Evolutionary conservation across 2,888 invertebrate species (phyloP).

Genomic region (Steinernema scapterisci): DNA sequence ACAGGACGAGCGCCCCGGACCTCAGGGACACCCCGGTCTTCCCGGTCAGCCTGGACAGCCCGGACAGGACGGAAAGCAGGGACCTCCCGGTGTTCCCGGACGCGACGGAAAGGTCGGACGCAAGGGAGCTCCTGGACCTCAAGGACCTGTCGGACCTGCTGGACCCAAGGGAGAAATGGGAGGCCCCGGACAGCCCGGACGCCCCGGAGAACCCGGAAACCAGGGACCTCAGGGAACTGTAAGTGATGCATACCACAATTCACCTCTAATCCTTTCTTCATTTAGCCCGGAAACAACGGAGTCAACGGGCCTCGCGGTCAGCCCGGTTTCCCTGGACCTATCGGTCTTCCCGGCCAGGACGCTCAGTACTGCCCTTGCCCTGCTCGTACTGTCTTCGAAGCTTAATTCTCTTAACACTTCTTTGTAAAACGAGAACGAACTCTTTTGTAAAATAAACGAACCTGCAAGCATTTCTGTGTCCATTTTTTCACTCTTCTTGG

Average conservation of each 20-base stretch:
- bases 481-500: neutral
- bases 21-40: slow-evolving; percentile 49
- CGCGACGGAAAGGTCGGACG: slow-evolving; percentile 49
- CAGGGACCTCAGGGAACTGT: slow-evolving; percentile 47
- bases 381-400: slow-evolving; percentile 24
- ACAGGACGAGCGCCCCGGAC: slow-evolving; percentile 59
- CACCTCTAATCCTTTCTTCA: neutral
- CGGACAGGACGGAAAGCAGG: slow-evolving; percentile 41
- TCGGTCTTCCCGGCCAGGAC: slow-evolving; percentile 66
- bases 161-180: slow-evolving; percentile 64
- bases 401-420: slow-evolving; percentile 17
- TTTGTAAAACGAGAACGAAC: slow-evolving; percentile 15
- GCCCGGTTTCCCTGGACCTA: slow-evolving; percentile 71
- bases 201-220: slow-evolving; percentile 68
- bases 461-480: neutral
- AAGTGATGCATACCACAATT: neutral
- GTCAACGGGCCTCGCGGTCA: slow-evolving; percentile 65
- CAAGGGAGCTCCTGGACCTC: slow-evolving; percentile 49
- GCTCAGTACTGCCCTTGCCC: slow-evolving; percentile 54
- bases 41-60: slow-evolving; percentile 46
- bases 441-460: slow-evolving; percentile 20
- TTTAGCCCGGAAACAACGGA: slow-evolving; percentile 48
- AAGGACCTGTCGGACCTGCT: slow-evolving; percentile 61
- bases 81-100: slow-evolving; percentile 31
- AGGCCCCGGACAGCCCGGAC: slow-evolving; percentile 47